Base-by-base conservation (phyloP, 2,113 vertebrate species). In the Muntiacus muntjak region DNA sequence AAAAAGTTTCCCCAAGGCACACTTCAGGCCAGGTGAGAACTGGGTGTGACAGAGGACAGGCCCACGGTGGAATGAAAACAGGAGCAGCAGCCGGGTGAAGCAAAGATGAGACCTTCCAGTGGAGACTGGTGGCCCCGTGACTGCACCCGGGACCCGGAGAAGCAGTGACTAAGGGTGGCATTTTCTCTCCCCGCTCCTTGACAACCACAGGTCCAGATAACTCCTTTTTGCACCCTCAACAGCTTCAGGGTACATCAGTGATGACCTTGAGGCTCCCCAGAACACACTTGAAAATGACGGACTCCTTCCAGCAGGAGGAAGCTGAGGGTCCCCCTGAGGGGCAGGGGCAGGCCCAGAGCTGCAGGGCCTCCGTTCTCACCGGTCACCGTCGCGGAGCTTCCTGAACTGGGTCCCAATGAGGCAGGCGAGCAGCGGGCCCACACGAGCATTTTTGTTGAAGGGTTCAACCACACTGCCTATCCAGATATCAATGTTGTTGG, bases 401-500 rank as follows among this genome's bases (percentile, higher is more conserved):
- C 97, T 98, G 98, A 99, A 99, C 98, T 99, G 99, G 97, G 98
- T 99, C 45, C 99, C 99, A 1, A 99, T 99, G 91, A 99, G 98
- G 81, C 99, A 99, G 97, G 99, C 98, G 1, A 99, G 98, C 23
- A 99, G 99, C 50, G 98, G 98, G 4, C 99, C 99, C 60, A 99
- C 99, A 0, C 99, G 99, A 25, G 99, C 99, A 0, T 98, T 98
- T 0, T 97, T 95, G 52, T 99, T 90, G 40, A 99, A 94, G 1
- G 99, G 99, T 97, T 99, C 99, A 0, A 99, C 99, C 97, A 99
- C 99, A 12, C 99, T 99, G 0, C 99, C 99, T 78, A 99, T 99
- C 99, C 99, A 99, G 96, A 99, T 98, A 60, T 99, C 99, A 0
- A 99, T 99, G 98, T 99, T 99, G 96, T 99, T 60, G 0, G 99